Base-by-base conservation (phyloP, 2,113 vertebrate species). In the Odocoileus virginianus region DNA sequence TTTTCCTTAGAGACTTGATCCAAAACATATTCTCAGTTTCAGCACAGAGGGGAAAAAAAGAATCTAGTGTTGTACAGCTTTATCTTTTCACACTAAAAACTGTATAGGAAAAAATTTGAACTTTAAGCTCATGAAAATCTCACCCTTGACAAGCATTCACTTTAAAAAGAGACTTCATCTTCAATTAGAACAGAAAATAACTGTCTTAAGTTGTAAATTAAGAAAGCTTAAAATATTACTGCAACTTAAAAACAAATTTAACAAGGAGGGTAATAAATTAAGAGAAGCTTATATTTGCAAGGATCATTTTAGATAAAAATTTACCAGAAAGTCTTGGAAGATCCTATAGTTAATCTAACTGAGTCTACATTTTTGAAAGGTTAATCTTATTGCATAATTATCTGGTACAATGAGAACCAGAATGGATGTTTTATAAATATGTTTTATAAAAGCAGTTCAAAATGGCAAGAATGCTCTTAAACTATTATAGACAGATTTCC, bases 21-120 rank as follows among this genome's bases (percentile, higher is more conserved):
- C 28, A 94, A 96, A 89, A 91, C 58, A 88, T 14, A 91, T 78
- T 58, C 58, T 89, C 50, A 94, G 30, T 58, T 90, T 91, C 82
- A 27, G 40, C 30, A 87, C 6, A 82, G 8, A 74, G 60, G 1
- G 47, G 2, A 36, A 71, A 58, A 71, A 58, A 47, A 67, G 47
- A 55, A 36, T 27, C 33, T 40, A 30, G 12, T 15, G 12, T 36
- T 43, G 0, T 55, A n/a, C 5, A 58, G 23, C 45, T 61, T 87
- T 52, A 76, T 64, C 21, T 88, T 43, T 67, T 87, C 21, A 36
- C 15, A 79, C 9, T 84, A 83, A 91, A 94, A 95, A 57, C 81
- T 40, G 9, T 27, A 30, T 14, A 50, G 14, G 28, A 4, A 87
- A 88, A 76, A 82, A 57, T 87, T n/a, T 23, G 28, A 90, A 76